Base-by-base conservation (phyloP, 2,888 invertebrate species). In the Caenorhabditis sp. region DNA sequence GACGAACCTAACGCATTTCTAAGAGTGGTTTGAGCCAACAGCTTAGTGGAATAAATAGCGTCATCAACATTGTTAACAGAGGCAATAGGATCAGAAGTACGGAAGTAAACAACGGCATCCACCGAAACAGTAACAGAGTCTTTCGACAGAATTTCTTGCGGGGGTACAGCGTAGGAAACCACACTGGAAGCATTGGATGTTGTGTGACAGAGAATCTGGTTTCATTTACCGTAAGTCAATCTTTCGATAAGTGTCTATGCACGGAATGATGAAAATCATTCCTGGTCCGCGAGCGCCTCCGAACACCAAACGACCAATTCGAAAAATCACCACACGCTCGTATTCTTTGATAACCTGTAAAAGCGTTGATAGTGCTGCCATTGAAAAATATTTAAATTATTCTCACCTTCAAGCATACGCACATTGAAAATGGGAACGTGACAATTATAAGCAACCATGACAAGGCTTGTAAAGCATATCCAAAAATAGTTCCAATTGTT, bases 181-280 rank as follows among this genome's bases (percentile, higher is more conserved):
- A 86, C 85, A 72, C 83, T 83, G 61, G 71, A 81, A 32, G 13
- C n/a, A n/a, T n/a, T n/a, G n/a, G n/a, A n/a, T n/a, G n/a, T n/a
- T n/a, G n/a, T n/a, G n/a, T n/a, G n/a, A n/a, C n/a, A 13, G 35
- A 20, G 1, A 52, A 20, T 5, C 7, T 17, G 13, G 11, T 24
- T 24, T 30, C 11, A 22, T 11, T n/a, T 9, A 85, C 85, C 98
- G 93, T 79, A 98, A 92, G 90, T 98, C 97, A 24, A 98, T 95
- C 79, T 95, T 93, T 27, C 95, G 94, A 89, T 96, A 97, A 35
- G 89, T 90, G 79, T 92, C 97, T 88, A 96, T 95, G 91, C 96
- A 97, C 0, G 96, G 97, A 81, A 97, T 91, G 78, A 96, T 95
- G 92, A 97, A 97, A 91, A 97, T 96, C 87, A 97, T 95, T 66